phyloP scores from a whole-genome alignment of 2,888 invertebrate genomes.

The Diarsia mendica region DNA sequence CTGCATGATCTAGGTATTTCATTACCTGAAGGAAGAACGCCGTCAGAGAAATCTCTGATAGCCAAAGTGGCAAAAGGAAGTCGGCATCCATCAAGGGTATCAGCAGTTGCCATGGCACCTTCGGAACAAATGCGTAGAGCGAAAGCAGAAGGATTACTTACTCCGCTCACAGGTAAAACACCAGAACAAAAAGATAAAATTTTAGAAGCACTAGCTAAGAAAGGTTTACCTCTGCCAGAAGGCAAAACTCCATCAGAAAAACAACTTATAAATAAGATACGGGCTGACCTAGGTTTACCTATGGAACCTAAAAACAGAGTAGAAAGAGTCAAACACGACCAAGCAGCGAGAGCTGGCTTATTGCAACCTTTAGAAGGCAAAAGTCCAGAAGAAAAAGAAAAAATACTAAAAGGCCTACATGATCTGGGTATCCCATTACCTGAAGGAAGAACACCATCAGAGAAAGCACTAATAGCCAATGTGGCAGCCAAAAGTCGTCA shows the following conservation, averaged over 20 bases:
- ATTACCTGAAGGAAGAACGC: slow-evolving; percentile 39
- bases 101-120: neutral
- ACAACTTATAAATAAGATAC: slow-evolving; percentile 24
- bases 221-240: slow-evolving; percentile 33
- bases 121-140: slow-evolving; percentile 11
- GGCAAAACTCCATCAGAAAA: slow-evolving; percentile 35
- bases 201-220: slow-evolving; percentile 24
- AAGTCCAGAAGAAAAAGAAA: slow-evolving; percentile 33
- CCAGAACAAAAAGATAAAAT: slow-evolving; percentile 39
- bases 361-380: slow-evolving; percentile 38
- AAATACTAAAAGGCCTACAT: slow-evolving; percentile 9
- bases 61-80: slow-evolving; percentile 14
- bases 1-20: slow-evolving; percentile 21
- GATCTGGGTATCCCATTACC: slow-evolving; percentile 44
- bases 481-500: slow-evolving; percentile 36
- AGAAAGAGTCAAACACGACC: slow-evolving; percentile 36
- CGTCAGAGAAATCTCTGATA: slow-evolving; percentile 36
- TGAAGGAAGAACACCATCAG: slow-evolving; percentile 36
- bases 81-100: neutral
- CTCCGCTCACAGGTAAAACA: slow-evolving; percentile 49
- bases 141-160: slow-evolving; percentile 9
- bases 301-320: slow-evolving; percentile 26
- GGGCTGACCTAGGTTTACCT: slow-evolving; percentile 35
- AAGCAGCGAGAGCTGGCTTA: slow-evolving; percentile 62
- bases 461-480: slow-evolving; percentile 35